Conservation (phyloP, 2,888 invertebrate genomes). For the Griposia aprilina region DNA sequence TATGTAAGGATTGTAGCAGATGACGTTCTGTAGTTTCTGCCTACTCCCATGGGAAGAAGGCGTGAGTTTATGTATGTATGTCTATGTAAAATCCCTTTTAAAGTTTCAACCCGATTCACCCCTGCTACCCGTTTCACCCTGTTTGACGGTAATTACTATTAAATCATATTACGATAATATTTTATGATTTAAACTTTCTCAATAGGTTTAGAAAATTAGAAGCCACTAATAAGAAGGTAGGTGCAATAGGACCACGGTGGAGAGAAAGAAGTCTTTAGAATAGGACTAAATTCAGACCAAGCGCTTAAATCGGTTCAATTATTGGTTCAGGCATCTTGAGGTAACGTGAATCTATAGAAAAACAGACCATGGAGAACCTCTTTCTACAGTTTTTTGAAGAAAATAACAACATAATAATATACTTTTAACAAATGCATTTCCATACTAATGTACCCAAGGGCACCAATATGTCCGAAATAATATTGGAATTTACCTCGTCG, state of each 20-base stretch:
- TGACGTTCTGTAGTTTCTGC: too few species aligned
- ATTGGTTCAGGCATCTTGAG: neutral
- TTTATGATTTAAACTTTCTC: neutral
- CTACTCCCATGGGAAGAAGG: too few species aligned
- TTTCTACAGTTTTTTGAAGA: too few species aligned
- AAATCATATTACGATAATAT: neutral
- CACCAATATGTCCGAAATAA: conserved; percentile 16
- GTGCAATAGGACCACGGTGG: neutral
- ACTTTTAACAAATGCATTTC: conserved; percentile 35
- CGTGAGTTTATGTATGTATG: too few species aligned
- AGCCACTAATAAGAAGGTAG: neutral
- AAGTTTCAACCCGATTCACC: too few species aligned
- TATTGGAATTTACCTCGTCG: conserved; percentile 44
- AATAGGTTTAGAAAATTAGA: neutral
- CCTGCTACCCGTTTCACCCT: too few species aligned
- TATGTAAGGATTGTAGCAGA: too few species aligned
- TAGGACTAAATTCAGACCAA: neutral
- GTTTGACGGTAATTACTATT: too few species aligned
- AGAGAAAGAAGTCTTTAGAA: too few species aligned
- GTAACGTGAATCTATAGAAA: too few species aligned
- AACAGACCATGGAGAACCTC: neutral
- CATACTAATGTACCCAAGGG: conserved; percentile 39
- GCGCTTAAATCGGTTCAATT: neutral
- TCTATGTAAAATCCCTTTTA: too few species aligned
- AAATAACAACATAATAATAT: neutral